Percentiles rank a stretch among this genome's conserved stretches.
Evolutionary conservation across 2,888 invertebrate genomes (phyloP).

Genomic region (Himalopsyche kuldschensis): DNA sequence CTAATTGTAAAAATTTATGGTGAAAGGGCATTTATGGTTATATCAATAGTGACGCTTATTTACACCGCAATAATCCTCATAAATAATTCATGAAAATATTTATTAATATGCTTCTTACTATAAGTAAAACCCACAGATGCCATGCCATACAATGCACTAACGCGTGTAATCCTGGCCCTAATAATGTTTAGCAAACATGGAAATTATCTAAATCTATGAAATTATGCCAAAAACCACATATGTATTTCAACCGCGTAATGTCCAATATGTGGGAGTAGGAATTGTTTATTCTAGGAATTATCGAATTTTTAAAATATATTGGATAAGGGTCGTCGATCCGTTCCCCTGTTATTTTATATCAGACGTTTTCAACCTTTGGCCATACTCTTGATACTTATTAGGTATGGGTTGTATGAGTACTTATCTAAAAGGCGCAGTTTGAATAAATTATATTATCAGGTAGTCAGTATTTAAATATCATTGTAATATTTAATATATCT

Average conservation of each 20-base stretch:
- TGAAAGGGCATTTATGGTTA: too few relatives aligned
- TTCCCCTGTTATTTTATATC: neutral
- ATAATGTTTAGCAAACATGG: constrained; percentile 18
- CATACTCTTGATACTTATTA: too few relatives aligned
- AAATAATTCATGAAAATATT: neutral
- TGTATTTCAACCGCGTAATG: neutral
- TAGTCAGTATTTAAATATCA: too few relatives aligned
- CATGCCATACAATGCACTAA: neutral
- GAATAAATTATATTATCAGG: too few relatives aligned
- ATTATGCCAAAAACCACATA: constrained; percentile 20
- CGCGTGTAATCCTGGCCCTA: constrained; percentile 7
- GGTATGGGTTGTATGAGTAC: too few relatives aligned
- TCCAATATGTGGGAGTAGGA: neutral
- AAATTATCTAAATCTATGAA: neutral
- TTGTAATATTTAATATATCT: too few relatives aligned
- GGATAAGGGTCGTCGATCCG: neutral
- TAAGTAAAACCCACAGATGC: neutral
- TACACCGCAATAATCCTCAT: neutral
- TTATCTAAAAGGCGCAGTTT: too few relatives aligned
- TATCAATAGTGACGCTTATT: too few relatives aligned
- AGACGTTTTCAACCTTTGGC: neutral
- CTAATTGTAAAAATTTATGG: too few relatives aligned
- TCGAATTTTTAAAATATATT: neutral
- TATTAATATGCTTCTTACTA: neutral
- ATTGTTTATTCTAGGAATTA: neutral